These are phyloP conservation scores for Molorchus minor DNA, from an alignment of 2,888 invertebrate genomes.

Conservation along the genomic window DNA sequence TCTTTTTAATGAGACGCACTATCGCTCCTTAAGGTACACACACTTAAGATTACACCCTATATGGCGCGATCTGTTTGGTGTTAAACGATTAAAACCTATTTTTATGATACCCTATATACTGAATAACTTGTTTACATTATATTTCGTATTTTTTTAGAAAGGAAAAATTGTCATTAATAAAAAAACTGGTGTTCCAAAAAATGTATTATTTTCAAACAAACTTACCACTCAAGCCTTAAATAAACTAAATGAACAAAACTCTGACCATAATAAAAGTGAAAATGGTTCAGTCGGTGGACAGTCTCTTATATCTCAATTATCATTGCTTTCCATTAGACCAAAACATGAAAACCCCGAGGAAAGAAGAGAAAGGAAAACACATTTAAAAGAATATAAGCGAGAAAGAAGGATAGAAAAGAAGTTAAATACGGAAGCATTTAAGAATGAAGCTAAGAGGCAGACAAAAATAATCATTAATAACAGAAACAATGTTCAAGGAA, in stretches of 20 bases:
- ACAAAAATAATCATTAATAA: slow-evolving; percentile 82
- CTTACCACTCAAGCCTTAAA: slow-evolving; percentile 77
- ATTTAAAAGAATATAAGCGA: slow-evolving; percentile 79
- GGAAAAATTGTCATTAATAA: slow-evolving; percentile 75
- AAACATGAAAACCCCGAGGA: slow-evolving; percentile 84
- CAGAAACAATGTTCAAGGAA: slow-evolving; percentile 77
- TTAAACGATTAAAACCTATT: no score
- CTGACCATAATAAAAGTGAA: slow-evolving; percentile 58
- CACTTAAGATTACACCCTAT: no score
- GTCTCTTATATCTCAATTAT: slow-evolving; percentile 74
- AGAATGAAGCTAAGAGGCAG: slow-evolving; percentile 84
- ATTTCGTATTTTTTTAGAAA: slow-evolving; percentile 46
- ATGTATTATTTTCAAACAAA: slow-evolving; percentile 70
- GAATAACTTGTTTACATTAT: neutral
- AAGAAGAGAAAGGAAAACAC: slow-evolving; percentile 77
- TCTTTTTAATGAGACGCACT: no score
- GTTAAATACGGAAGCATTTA: slow-evolving; percentile 82
- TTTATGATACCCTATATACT: no score
- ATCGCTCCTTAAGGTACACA: no score
- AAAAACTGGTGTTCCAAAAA: slow-evolving; percentile 79
- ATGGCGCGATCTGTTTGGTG: no score
- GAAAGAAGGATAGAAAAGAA: slow-evolving; percentile 85
- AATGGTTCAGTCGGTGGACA: slow-evolving; percentile 70
- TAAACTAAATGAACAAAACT: slow-evolving; percentile 68
- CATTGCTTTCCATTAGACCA: slow-evolving; percentile 74